phyloP scores from a whole-genome alignment of 2,888 invertebrate species.

The Bellardia bayeri region DNA sequence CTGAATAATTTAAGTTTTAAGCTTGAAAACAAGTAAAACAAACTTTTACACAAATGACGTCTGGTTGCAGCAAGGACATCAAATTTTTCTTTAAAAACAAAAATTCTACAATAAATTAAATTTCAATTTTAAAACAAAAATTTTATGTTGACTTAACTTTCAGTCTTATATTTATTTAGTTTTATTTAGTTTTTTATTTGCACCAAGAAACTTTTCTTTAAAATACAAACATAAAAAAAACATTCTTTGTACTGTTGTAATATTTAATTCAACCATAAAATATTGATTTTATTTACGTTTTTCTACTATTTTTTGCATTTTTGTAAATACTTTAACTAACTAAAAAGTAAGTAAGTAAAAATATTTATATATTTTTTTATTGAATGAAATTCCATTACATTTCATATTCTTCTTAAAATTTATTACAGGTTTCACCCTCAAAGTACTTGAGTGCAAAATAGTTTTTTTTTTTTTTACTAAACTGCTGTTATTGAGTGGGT shows the following conservation, averaged over 20 bases:
- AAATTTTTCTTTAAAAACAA: not conserved
- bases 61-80: too few species aligned
- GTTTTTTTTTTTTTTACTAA: not conserved
- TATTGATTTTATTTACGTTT: constrained; percentile 52
- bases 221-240: not conserved
- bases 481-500: not conserved
- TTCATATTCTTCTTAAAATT: constrained; percentile 10
- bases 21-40: too few species aligned
- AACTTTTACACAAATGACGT: too few species aligned
- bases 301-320: not conserved
- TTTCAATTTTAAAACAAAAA: not conserved
- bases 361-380: constrained; percentile 10
- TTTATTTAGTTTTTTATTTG: not conserved
- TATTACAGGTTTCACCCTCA: constrained; percentile 26
- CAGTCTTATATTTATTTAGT: too few species aligned
- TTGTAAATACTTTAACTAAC: not conserved
- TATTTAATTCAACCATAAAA: constrained; percentile 50
- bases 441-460: not conserved
- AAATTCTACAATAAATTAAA: not conserved
- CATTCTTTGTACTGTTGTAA: not conserved
- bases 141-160: constrained; percentile 18
- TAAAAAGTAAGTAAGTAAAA: constrained; percentile 22
- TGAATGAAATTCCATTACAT: constrained; percentile 36
- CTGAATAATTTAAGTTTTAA: too few species aligned
- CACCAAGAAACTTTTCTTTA: constrained; percentile 16